Evolutionary conservation across 2,888 invertebrate genomes (phyloP).

Genomic region (Drosophila atroscutellata): DNA sequence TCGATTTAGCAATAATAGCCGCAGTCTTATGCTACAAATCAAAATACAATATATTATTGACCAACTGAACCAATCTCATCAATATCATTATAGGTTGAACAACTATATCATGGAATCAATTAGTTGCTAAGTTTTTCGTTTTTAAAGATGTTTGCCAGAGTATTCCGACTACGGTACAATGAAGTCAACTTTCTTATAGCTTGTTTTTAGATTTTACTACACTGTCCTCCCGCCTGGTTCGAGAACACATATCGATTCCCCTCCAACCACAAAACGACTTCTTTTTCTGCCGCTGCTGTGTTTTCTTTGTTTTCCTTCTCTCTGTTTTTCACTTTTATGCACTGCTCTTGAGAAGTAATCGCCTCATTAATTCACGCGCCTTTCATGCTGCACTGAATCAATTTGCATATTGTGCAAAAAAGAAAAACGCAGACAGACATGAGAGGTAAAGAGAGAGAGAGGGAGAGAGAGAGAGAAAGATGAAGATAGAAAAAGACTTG

Average conservation of each 20-base stretch:
- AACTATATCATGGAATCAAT: background rate
- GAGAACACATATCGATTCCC: conserved; percentile 1
- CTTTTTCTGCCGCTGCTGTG: conserved; percentile 13
- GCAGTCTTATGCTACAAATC: too few relatives aligned
- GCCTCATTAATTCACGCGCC: conserved; percentile 80
- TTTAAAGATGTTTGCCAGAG: background rate
- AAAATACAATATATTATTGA: too few relatives aligned
- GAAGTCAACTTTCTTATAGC: background rate
- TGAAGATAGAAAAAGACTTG: background rate
- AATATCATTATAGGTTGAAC: background rate
- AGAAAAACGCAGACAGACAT: conserved; percentile 19
- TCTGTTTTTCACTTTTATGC: conserved; percentile 39
- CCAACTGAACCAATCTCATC: too few relatives aligned
- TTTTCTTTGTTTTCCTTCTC: conserved; percentile 26
- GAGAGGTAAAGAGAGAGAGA: conserved; percentile 9
- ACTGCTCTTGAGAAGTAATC: conserved; percentile 71
- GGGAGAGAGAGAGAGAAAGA: background rate
- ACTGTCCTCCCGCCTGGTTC: conserved; percentile 19
- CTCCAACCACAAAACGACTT: conserved; percentile 22
- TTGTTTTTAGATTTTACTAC: conserved; percentile 64
- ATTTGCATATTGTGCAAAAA: conserved; percentile 80
- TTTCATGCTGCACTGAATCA: conserved; percentile 78
- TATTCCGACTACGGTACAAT: background rate
- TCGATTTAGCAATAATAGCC: too few relatives aligned
- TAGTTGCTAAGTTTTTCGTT: too few relatives aligned